Conservation (phyloP, 23 tunicate species). For the Corella eumyota region DNA sequence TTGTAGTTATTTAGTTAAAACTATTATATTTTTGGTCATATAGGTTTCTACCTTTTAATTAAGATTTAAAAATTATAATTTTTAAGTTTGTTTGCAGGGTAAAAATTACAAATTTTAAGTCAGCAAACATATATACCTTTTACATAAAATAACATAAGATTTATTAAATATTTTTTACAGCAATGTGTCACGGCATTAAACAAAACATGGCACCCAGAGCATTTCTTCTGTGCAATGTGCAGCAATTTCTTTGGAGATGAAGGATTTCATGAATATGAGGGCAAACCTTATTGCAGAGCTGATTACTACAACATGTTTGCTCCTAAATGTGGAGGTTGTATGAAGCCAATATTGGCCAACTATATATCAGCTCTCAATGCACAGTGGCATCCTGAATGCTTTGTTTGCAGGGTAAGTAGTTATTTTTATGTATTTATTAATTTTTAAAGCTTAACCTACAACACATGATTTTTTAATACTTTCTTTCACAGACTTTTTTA, state of each 20-base stretch:
- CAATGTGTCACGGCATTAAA: conserved; percentile 92
- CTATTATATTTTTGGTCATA: background rate
- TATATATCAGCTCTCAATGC: conserved; percentile 85
- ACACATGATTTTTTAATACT: background rate
- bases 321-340: conserved; percentile 91
- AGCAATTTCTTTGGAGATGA: conserved; percentile 85
- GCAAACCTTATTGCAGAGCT: conserved; percentile 75
- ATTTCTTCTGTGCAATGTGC: conserved; percentile 97
- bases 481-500: background rate
- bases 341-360: conserved; percentile 84
- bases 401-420: conserved; percentile 82
- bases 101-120: background rate
- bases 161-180: too few species aligned
- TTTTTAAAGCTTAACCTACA: background rate
- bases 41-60: background rate
- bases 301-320: conserved; percentile 98
- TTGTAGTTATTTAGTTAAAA: background rate
- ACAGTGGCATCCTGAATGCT: conserved; percentile 99
- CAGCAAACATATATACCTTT: too few species aligned
- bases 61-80: background rate
- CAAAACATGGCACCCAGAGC: conserved; percentile 97
- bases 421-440: background rate
- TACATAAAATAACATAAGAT: too few species aligned
- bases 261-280: conserved; percentile 93
- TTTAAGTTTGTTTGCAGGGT: background rate